Conservation (phyloP, 2,797 vertebrate species). For the Emys orbicularis region DNA sequence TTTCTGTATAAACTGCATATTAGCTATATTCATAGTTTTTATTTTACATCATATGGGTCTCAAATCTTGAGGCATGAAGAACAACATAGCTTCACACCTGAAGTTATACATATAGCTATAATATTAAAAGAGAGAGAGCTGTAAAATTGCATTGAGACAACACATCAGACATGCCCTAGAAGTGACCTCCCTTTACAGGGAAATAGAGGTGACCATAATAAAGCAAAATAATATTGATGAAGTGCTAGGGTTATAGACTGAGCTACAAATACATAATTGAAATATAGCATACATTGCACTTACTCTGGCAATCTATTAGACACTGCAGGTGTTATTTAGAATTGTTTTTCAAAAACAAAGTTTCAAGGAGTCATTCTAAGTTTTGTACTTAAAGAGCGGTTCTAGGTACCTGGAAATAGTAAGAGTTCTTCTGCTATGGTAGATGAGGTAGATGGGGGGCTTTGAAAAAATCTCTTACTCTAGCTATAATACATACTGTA, state of each 20-base stretch:
- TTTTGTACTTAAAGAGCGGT: not conserved
- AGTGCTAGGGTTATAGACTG: not conserved
- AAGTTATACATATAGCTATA: not conserved
- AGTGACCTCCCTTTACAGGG: not conserved
- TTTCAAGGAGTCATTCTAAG: not conserved
- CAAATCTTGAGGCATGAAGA: slow-evolving; percentile 26
- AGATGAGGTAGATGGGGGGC: not conserved
- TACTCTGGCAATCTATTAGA: not conserved
- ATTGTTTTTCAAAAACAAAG: not conserved
- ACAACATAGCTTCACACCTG: slow-evolving; percentile 1
- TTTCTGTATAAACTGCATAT: slow-evolving; percentile 28
- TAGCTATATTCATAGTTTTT: slow-evolving; percentile 22
- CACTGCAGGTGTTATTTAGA: not conserved
- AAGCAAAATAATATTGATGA: not conserved
- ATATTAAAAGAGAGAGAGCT: not conserved
- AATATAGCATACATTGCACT: not conserved
- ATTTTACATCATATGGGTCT: not conserved
- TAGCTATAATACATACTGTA: not conserved
- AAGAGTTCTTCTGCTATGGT: not conserved
- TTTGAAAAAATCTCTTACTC: not conserved
- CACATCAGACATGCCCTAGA: not conserved
- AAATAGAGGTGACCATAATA: not conserved
- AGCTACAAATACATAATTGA: not conserved
- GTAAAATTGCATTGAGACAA: not conserved
- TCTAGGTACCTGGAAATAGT: not conserved